phyloP scores from a whole-genome alignment of 37 sponge, comb jelly and placozoan genomes.

The Axinella damicornis region DNA sequence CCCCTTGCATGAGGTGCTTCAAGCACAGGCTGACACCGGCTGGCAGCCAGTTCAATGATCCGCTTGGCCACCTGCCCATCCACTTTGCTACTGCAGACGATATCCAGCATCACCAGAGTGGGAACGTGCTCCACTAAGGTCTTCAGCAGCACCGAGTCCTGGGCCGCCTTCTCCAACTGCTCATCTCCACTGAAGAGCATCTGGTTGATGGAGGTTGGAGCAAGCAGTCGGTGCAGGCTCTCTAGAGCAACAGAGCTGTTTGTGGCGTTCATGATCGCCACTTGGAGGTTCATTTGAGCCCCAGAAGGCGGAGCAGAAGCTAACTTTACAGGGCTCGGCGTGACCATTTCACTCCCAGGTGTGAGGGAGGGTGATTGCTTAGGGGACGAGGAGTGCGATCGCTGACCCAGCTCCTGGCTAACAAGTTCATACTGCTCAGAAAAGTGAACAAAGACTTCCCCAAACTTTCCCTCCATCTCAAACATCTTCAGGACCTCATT shows the following conservation, averaged over 20 bases:
- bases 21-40: slow-evolving; percentile 9
- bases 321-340: background rate
- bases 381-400: slow-evolving; percentile 11
- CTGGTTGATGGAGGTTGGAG: slow-evolving; percentile 36
- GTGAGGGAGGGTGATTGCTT: slow-evolving; percentile 20
- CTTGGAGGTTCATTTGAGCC: slow-evolving; percentile 38
- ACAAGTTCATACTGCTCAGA: slow-evolving; percentile 68
- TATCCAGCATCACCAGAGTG: slow-evolving; percentile 75
- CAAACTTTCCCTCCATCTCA: slow-evolving; percentile 71
- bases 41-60: slow-evolving; percentile 56
- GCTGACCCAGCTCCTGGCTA: slow-evolving; percentile 44
- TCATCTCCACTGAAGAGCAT: slow-evolving; percentile 83
- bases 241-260: slow-evolving; percentile 54
- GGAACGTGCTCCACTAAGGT: slow-evolving; percentile 59
- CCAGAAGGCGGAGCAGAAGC: background rate
- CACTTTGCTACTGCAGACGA: slow-evolving; percentile 58
- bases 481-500: slow-evolving; percentile 87
- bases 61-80: slow-evolving; percentile 44
- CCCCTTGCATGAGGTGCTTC: background rate
- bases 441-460: slow-evolving; percentile 75
- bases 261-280: slow-evolving; percentile 64
- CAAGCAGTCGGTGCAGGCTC: slow-evolving; percentile 65
- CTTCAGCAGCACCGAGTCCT: slow-evolving; percentile 37
- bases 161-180: slow-evolving; percentile 43
- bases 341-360: background rate